Evolutionary conservation across 2,113 vertebrate genomes (phyloP).

Genomic region (Tachycineta bicolor): DNA sequence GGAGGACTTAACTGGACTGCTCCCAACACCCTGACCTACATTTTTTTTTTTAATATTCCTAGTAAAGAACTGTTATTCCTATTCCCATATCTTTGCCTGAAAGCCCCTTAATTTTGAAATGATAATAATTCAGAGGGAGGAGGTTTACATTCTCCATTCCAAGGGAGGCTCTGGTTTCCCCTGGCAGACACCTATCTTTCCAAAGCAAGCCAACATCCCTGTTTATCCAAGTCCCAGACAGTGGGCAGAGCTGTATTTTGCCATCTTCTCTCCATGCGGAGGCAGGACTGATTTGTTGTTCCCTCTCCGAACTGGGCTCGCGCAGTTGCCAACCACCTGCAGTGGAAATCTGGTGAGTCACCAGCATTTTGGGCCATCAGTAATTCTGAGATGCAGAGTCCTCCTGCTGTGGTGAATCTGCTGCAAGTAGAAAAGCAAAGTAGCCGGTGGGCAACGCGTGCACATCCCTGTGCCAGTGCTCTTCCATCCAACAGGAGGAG

Average conservation of each 20-base stretch:
- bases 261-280: not conserved
- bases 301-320: not conserved
- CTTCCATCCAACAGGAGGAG: not conserved
- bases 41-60: not conserved
- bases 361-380: not conserved
- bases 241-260: not conserved
- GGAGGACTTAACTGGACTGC: not conserved
- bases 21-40: not conserved
- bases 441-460: rapidly evolving
- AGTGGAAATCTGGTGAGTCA: not conserved
- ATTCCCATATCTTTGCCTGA: not conserved
- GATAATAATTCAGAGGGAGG: not conserved
- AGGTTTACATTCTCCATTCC: not conserved
- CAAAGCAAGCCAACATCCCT: not conserved
- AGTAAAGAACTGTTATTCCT: not conserved
- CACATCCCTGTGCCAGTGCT: not conserved
- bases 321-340: not conserved
- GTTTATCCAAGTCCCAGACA: not conserved
- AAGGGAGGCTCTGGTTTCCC: not conserved
- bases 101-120: not conserved
- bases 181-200: not conserved
- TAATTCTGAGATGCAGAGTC: not conserved
- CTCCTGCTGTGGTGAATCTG: not conserved
- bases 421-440: not conserved
- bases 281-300: rapidly evolving